phyloP scores from a whole-genome alignment of 2,797 vertebrate species.

The Microhierax caerulescens region DNA sequence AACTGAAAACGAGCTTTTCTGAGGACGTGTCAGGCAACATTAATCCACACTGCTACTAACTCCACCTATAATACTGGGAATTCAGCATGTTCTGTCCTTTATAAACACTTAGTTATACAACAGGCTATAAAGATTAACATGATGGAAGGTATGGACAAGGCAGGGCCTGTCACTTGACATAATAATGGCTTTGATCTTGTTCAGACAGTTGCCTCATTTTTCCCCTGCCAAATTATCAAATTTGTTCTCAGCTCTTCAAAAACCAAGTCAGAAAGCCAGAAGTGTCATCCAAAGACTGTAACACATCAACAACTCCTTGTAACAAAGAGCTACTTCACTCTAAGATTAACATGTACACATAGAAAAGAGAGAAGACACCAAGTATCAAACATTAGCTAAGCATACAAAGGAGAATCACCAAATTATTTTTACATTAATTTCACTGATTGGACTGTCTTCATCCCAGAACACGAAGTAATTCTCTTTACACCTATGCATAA shows the following conservation, averaged over 20 bases:
- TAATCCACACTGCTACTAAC: neutral
- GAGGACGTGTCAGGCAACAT: neutral
- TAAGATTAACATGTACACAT: neutral
- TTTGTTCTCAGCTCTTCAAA: conserved; percentile 42
- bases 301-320: neutral
- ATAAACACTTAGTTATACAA: conserved; percentile 36
- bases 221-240: conserved; percentile 47
- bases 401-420: neutral
- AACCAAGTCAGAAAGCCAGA: conserved; percentile 18
- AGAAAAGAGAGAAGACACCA: neutral
- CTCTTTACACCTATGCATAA: neutral
- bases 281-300: neutral
- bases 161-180: conserved; percentile 53
- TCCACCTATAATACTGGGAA: conserved; percentile 39
- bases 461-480: neutral
- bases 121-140: conserved; percentile 33
- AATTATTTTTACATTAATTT: neutral
- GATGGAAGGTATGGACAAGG: conserved; percentile 50
- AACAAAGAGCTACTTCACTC: neutral
- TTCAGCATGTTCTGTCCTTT: conserved; percentile 30
- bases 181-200: conserved; percentile 49
- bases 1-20: neutral
- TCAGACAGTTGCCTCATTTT: conserved; percentile 36
- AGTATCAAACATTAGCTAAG: neutral
- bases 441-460: neutral